These are phyloP conservation scores for Antennarius striatus DNA, from an alignment of 2,113 vertebrate genomes.

Conservation along the genomic window DNA sequence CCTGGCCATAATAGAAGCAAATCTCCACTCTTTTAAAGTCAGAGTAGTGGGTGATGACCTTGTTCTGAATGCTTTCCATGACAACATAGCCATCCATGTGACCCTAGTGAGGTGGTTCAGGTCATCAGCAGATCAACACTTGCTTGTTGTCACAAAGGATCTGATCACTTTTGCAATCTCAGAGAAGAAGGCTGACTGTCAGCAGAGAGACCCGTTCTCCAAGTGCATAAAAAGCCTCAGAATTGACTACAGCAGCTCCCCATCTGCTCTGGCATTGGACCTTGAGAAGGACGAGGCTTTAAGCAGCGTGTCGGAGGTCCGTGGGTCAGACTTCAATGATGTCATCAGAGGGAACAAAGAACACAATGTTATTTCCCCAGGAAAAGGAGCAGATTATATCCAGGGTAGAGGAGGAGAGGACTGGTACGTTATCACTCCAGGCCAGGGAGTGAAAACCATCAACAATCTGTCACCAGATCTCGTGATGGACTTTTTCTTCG, in stretches of 20 bases:
- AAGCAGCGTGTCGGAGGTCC: constrained; percentile 34
- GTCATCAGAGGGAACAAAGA: constrained; percentile 50
- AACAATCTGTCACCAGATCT: constrained; percentile 57
- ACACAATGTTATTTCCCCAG: constrained; percentile 37
- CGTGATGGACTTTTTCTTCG: constrained; percentile 41
- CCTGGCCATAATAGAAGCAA: constrained; percentile 48
- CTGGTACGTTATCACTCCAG: constrained; percentile 58
- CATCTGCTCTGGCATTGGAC: constrained; percentile 7
- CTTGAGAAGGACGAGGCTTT: constrained; percentile 34
- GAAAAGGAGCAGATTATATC: constrained; percentile 49
- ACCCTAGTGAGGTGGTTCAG: constrained; percentile 54
- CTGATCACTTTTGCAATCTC: constrained; percentile 51
- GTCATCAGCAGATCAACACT: constrained; percentile 50
- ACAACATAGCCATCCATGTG: neutral
- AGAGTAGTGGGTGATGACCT: neutral
- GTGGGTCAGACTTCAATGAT: constrained; percentile 41
- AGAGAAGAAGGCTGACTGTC: constrained; percentile 19
- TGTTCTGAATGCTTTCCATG: neutral
- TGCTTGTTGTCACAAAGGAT: constrained; percentile 52
- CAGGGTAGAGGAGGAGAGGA: constrained; percentile 57
- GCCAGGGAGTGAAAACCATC: constrained; percentile 53
- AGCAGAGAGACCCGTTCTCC: constrained; percentile 1
- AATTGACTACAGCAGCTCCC: constrained; percentile 52
- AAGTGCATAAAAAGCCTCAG: constrained; percentile 45
- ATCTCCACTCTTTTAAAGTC: constrained; percentile 31